phyloP scores from a whole-genome alignment of 2,113 vertebrate species.

The Montifringilla adamsi region DNA sequence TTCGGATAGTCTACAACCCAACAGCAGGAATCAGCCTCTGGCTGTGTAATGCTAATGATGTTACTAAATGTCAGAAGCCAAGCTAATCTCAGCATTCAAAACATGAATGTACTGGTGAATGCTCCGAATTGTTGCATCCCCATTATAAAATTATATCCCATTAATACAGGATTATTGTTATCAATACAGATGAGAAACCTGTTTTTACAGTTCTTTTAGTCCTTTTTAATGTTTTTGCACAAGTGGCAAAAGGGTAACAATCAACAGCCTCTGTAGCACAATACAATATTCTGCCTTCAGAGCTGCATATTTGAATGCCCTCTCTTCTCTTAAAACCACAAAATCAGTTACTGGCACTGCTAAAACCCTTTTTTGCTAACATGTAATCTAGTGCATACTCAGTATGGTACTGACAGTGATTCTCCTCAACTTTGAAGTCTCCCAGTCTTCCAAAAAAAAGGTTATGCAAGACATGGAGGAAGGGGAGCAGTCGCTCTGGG shows the following conservation, averaged over 20 bases:
- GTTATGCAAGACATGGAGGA: neutral
- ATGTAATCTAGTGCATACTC: neutral
- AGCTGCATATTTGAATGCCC: neutral
- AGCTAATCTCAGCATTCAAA: neutral
- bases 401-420: neutral
- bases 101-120: neutral
- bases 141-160: neutral
- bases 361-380: neutral
- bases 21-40: neutral
- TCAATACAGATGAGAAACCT: neutral
- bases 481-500: neutral
- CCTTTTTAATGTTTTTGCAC: neutral
- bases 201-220: neutral
- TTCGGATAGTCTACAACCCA: constrained; percentile 87
- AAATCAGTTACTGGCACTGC: neutral
- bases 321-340: neutral
- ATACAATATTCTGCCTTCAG: neutral
- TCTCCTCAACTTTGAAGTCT: neutral
- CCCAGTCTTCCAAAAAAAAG: neutral
- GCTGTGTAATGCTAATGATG: neutral
- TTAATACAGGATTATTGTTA: neutral
- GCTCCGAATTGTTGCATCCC: neutral
- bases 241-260: neutral
- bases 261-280: neutral
- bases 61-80: neutral